Percentiles rank a stretch among this genome's conserved stretches.
phyloP scores from a whole-genome alignment of 2,113 vertebrate species.

The Phalacrocorax aristotelis region DNA sequence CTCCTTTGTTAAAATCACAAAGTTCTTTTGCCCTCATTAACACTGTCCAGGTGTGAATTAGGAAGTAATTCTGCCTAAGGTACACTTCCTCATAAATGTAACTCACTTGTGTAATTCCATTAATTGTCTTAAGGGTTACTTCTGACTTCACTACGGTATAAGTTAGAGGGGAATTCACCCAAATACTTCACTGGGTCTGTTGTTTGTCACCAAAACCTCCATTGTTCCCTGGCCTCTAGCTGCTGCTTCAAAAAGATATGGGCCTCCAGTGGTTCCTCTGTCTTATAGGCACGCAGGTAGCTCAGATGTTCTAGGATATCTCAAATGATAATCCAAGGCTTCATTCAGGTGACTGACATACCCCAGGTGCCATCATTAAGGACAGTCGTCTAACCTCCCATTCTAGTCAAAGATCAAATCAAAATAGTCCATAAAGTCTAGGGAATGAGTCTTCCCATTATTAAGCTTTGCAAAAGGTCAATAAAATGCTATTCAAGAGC shows the following conservation, averaged over 20 bases:
- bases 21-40: background rate
- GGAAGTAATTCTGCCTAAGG: background rate
- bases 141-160: background rate
- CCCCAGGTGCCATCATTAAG: background rate
- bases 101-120: background rate
- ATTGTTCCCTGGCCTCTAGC: background rate
- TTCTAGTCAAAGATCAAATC: background rate
- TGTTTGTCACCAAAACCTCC: background rate
- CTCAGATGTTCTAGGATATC: background rate
- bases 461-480: background rate
- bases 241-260: background rate
- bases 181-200: background rate
- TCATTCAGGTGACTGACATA: background rate
- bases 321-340: background rate
- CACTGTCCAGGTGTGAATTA: background rate
- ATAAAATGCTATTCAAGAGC: background rate
- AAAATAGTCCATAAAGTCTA: background rate
- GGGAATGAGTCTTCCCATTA: background rate
- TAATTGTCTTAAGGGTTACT: background rate
- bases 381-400: background rate
- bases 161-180: background rate
- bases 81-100: background rate
- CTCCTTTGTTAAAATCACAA: background rate
- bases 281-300: background rate
- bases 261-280: background rate